Percentiles rank a stretch among this genome's conserved stretches.
Evolutionary conservation across 2,797 vertebrate species (phyloP).

Genomic region (Esox lucius): DNA sequence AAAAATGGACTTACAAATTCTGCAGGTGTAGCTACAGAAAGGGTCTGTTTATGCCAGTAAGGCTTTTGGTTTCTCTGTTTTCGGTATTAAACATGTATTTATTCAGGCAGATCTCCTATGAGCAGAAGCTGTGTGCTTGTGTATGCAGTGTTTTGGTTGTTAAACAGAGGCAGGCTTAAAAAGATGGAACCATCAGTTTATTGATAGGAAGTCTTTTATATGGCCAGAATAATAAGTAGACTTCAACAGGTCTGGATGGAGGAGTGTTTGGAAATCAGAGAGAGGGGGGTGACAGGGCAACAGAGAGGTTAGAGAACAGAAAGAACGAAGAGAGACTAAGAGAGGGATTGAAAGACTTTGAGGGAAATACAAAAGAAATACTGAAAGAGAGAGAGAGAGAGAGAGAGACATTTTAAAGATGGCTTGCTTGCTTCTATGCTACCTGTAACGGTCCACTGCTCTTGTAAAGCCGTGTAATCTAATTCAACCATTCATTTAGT

Average conservation of each 20-base stretch:
- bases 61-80: constrained; percentile 29
- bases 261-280: neutral
- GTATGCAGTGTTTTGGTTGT: neutral
- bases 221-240: constrained; percentile 37
- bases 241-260: constrained; percentile 6
- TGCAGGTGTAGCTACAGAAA: constrained; percentile 47
- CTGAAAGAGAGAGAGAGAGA: no score
- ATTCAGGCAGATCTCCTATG: neutral
- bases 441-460: no score
- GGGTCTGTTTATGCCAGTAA: constrained; percentile 50
- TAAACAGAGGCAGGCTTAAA: constrained; percentile 17
- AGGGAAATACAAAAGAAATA: no score
- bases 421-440: neutral
- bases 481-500: constrained; percentile 61
- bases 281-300: neutral
- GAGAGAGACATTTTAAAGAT: neutral
- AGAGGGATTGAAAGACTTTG: no score
- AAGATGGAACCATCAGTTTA: constrained; percentile 33
- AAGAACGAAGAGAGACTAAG: no score
- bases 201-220: constrained; percentile 28
- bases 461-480: constrained; percentile 39
- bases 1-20: constrained; percentile 60
- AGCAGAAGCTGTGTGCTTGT: neutral
- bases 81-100: neutral
- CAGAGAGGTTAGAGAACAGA: no score